phyloP scores from a whole-genome alignment of 2,797 vertebrate genomes.

The Hyperoplus lanceolatus region DNA sequence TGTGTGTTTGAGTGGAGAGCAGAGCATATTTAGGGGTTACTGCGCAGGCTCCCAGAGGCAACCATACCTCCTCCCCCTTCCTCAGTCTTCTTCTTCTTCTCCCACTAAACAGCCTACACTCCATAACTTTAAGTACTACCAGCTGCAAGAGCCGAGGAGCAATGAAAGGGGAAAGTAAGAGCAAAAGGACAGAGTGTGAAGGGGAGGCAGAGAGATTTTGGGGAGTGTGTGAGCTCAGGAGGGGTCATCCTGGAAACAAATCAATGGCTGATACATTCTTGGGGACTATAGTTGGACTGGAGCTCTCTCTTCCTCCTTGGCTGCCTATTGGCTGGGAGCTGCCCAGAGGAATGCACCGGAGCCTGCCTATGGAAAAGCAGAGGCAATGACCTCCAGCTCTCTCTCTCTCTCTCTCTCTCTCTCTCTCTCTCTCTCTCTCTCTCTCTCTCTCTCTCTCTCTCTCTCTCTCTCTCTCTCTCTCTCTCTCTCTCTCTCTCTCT shows the following conservation, averaged over 20 bases:
- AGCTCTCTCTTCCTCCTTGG: slow-evolving; percentile 83
- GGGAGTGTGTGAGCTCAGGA: slow-evolving; percentile 73
- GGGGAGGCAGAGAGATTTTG: slow-evolving; percentile 22
- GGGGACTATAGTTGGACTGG: slow-evolving; percentile 81
- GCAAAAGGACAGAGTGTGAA: slow-evolving; percentile 40
- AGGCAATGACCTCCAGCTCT: slow-evolving; percentile 81
- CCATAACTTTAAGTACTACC: slow-evolving; percentile 84
- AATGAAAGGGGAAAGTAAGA: slow-evolving; percentile 51
- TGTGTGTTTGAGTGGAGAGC: slow-evolving; percentile 75
- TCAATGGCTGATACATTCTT: slow-evolving; percentile 87
- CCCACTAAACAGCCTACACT: slow-evolving; percentile 70
- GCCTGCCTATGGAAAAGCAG: slow-evolving; percentile 78
- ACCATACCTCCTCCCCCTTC: neutral
- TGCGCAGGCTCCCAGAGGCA: slow-evolving; percentile 72
- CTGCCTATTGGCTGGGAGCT: slow-evolving; percentile 74
- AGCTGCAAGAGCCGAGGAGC: slow-evolving; percentile 78
- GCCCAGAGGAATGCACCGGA: slow-evolving; percentile 77
- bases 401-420: slow-evolving; percentile 59
- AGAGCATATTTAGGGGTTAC: slow-evolving; percentile 75
- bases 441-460: slow-evolving; percentile 62
- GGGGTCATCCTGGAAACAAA: slow-evolving; percentile 87
- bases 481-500: slow-evolving; percentile 53
- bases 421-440: slow-evolving; percentile 50
- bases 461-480: slow-evolving; percentile 53
- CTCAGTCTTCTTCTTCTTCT: slow-evolving; percentile 30